These are phyloP conservation scores for Distichodus sexfasciatus DNA, from an alignment of 2,797 vertebrate species.

Conservation along the genomic window DNA sequence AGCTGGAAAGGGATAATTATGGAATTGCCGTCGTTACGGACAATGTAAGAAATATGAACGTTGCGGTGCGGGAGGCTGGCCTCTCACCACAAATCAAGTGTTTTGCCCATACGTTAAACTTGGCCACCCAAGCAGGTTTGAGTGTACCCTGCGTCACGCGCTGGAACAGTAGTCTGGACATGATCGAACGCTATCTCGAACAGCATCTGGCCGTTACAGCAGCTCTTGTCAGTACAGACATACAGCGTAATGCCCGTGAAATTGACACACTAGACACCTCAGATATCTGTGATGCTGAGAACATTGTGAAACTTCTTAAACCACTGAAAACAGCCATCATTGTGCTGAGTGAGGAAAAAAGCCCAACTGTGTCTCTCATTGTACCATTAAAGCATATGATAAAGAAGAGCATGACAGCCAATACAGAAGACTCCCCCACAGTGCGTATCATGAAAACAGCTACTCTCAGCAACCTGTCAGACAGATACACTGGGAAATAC, in stretches of 20 bases:
- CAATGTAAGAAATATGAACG: too few species aligned
- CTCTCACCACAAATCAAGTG: constrained; percentile 18
- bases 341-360: constrained; percentile 34
- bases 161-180: constrained; percentile 22
- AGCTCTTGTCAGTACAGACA: background rate
- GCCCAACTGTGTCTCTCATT: constrained; percentile 33
- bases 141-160: background rate
- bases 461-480: constrained; percentile 29
- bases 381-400: constrained; percentile 42
- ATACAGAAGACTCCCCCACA: constrained; percentile 35
- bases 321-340: constrained; percentile 32
- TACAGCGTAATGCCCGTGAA: background rate
- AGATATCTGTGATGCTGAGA: background rate
- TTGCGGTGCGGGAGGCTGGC: background rate
- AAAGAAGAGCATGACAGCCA: constrained; percentile 32
- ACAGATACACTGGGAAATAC: constrained; percentile 34
- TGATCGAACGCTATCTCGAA: background rate
- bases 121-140: constrained; percentile 21
- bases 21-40: too few species aligned
- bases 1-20: too few species aligned
- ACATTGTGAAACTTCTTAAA: constrained; percentile 8
- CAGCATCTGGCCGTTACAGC: background rate
- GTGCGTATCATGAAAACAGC: constrained; percentile 25
- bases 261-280: background rate
- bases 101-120: constrained; percentile 24